phyloP scores from a whole-genome alignment of 2,797 vertebrate genomes.

The Xenops minutus region DNA sequence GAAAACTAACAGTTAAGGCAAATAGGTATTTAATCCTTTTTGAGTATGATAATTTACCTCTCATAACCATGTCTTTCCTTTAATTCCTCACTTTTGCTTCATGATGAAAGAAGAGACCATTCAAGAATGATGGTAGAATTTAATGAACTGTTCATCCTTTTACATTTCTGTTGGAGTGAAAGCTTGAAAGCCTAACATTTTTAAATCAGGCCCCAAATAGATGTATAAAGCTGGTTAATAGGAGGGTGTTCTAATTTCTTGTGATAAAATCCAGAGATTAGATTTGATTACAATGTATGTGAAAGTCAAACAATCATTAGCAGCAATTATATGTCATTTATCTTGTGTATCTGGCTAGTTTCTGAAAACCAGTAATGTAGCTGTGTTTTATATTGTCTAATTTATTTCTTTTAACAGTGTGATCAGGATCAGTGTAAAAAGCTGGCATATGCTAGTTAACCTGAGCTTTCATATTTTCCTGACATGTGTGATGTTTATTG shows the following conservation, averaged over 20 bases:
- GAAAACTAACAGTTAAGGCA: not conserved
- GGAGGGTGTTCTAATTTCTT: not conserved
- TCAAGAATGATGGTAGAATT: not conserved
- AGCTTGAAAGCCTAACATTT: not conserved
- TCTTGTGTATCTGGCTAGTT: not conserved
- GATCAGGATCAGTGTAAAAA: slow-evolving; percentile 92
- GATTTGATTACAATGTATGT: not conserved
- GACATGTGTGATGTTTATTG: slow-evolving; percentile 89
- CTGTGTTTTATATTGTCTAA: slow-evolving; percentile 6
- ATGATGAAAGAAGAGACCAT: not conserved
- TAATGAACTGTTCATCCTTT: not conserved
- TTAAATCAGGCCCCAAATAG: not conserved
- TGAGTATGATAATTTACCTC: not conserved
- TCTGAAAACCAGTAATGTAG: not conserved
- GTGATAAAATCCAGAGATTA: not conserved
- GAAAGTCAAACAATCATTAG: not conserved
- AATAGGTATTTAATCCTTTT: not conserved
- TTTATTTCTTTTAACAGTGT: slow-evolving; percentile 75
- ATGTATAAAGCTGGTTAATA: not conserved
- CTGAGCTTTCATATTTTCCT: slow-evolving; percentile 92
- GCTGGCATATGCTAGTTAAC: slow-evolving; percentile 98
- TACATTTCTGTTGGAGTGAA: not conserved
- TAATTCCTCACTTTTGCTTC: not conserved
- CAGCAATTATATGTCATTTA: not conserved
- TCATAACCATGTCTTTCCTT: not conserved